phyloP scores from a whole-genome alignment of 2,888 invertebrate species.

The Ptycholaimellus sp. region DNA sequence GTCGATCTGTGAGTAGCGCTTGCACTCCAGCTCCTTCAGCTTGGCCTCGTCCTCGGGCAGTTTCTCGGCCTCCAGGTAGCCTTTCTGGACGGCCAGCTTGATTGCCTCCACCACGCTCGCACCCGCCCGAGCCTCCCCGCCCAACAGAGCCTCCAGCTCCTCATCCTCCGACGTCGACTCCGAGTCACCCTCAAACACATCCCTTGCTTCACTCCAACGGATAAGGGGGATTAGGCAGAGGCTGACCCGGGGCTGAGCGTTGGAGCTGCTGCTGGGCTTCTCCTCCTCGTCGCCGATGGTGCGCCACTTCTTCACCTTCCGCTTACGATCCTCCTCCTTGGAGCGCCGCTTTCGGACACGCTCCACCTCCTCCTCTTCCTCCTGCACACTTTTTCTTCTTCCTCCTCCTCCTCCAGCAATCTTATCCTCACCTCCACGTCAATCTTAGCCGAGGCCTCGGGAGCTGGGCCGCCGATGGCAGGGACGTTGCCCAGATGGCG shows the following conservation, averaged over 20 bases:
- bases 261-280: no score
- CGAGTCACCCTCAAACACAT: neutral
- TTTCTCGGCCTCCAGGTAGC: no score
- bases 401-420: neutral
- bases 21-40: slow-evolving; percentile 18
- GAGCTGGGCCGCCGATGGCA: slow-evolving; percentile 18
- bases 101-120: slow-evolving; percentile 74
- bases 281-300: slow-evolving; percentile 1
- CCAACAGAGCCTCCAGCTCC: slow-evolving; percentile 2
- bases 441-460: slow-evolving; percentile 16
- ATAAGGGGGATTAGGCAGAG: neutral
- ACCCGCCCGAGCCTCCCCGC: slow-evolving; percentile 1
- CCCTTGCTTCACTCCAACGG: neutral
- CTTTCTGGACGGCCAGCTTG: slow-evolving; percentile 70
- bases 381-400: slow-evolving; percentile 1
- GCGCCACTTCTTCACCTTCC: neutral
- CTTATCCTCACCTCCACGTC: slow-evolving; percentile 10
- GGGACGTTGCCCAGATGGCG: slow-evolving; percentile 16
- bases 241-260: neutral
- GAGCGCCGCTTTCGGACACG: slow-evolving; percentile 2
- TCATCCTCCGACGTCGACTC: slow-evolving; percentile 2
- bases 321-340: slow-evolving; percentile 1
- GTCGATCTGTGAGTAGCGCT: slow-evolving; percentile 13
- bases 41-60: slow-evolving; percentile 7
- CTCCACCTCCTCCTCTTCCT: slow-evolving; percentile 7